Evolutionary conservation across 2,113 vertebrate species (phyloP).

Genomic region (Parotia lawesii): DNA sequence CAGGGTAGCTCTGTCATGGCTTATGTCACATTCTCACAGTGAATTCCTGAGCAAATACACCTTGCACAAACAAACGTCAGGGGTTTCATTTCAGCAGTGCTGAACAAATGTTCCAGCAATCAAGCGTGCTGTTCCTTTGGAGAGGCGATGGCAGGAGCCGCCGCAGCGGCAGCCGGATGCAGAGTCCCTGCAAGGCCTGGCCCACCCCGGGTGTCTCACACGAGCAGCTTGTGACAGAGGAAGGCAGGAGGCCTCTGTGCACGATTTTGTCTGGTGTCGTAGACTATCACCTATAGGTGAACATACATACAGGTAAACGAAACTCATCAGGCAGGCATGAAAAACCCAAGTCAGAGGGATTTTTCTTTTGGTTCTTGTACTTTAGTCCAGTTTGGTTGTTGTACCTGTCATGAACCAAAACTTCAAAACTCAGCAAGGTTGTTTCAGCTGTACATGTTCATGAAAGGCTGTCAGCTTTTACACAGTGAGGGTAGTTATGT

Average conservation of each 20-base stretch:
- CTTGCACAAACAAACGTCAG: conserved; percentile 73
- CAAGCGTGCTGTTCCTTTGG: background rate
- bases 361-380: background rate
- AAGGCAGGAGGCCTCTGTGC: background rate
- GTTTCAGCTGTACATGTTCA: background rate
- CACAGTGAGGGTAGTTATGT: no score
- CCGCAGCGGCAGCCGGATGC: background rate
- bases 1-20: background rate
- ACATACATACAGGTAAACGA: background rate
- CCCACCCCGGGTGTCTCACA: background rate
- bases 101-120: conserved; percentile 4
- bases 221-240: background rate
- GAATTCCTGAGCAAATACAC: conserved; percentile 71
- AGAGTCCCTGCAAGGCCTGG: background rate
- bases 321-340: background rate
- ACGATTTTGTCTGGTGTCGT: background rate
- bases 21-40: conserved; percentile 72
- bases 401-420: accelerated
- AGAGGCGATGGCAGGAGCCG: background rate
- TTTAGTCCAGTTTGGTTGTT: background rate
- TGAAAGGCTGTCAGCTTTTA: background rate
- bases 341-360: background rate
- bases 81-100: conserved; percentile 29
- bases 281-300: background rate
- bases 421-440: background rate